Evolutionary conservation across 2,888 invertebrate species (phyloP).

Genomic region (Xanthorhoe designata): DNA sequence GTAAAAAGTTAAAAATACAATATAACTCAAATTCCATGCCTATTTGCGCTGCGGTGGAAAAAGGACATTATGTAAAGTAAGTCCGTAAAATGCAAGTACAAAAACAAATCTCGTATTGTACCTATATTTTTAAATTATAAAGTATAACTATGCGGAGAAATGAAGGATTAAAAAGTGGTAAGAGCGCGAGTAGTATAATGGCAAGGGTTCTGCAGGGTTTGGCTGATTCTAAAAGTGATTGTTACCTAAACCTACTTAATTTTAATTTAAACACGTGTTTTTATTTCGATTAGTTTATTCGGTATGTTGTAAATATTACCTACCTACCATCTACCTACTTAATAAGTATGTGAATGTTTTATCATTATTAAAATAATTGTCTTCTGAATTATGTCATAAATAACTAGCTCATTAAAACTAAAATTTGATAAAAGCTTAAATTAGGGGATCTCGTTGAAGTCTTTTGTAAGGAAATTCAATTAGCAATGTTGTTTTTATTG

Average conservation of each 20-base stretch:
- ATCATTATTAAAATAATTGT: too few relatives aligned
- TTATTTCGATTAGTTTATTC: too few relatives aligned
- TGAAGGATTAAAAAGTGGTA: conserved; percentile 44
- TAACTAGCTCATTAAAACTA: not conserved
- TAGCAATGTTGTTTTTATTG: not conserved
- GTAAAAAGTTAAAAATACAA: conserved; percentile 27
- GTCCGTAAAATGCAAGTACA: conserved; percentile 54
- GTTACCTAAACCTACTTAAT: too few relatives aligned
- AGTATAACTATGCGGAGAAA: conserved; percentile 50
- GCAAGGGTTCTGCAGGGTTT: conserved; percentile 16
- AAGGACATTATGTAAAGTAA: conserved; percentile 65
- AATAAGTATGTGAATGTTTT: too few relatives aligned
- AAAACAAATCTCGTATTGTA: conserved; percentile 59
- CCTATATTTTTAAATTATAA: conserved; percentile 48
- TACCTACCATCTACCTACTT: too few relatives aligned
- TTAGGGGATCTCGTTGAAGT: not conserved
- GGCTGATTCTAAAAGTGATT: not conserved
- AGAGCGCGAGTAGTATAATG: conserved; percentile 14
- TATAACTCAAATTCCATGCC: conserved; percentile 32
- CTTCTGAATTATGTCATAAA: too few relatives aligned
- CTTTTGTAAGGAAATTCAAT: not conserved
- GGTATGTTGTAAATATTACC: too few relatives aligned
- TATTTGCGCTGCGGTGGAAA: conserved; percentile 43
- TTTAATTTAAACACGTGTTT: too few relatives aligned
- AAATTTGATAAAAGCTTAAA: not conserved